Evolutionary conservation across 1,140 invertebrate genomes (phyloP).

Genomic region (Heliconius hewitsoni): DNA sequence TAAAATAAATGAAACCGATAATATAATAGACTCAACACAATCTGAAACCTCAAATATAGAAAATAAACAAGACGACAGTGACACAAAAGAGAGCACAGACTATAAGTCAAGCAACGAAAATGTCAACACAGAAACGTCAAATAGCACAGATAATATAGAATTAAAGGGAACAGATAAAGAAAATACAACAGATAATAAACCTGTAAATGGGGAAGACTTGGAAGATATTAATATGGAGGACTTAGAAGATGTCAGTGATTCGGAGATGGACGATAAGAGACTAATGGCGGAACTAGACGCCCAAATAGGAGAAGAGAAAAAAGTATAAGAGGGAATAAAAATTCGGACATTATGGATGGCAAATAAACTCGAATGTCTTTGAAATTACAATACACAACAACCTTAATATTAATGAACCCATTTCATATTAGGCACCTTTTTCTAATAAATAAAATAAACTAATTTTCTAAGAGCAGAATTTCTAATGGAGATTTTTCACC

Average conservation of each 20-base stretch:
- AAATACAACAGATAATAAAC: neutral
- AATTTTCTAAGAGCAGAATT: no score
- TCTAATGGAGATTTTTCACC: no score
- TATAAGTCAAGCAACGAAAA: conserved; percentile 1
- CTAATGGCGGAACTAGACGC: conserved; percentile 51
- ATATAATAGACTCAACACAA: neutral
- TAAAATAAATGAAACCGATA: neutral
- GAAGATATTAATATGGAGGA: conserved; percentile 40
- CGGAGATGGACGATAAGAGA: conserved; percentile 47
- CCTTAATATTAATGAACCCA: no score
- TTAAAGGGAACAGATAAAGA: conserved; percentile 24
- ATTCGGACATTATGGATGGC: neutral
- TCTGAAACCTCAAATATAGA: neutral
- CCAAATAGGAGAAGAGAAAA: conserved; percentile 44
- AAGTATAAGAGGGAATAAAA: neutral
- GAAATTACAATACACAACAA: no score
- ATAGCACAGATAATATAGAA: conserved; percentile 11
- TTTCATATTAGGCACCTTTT: no score
- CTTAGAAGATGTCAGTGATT: conserved; percentile 46
- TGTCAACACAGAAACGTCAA: conserved; percentile 16
- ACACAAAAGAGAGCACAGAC: conserved; percentile 18
- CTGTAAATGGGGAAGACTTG: neutral
- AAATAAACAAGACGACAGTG: neutral
- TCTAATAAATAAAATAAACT: no score
- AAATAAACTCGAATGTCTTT: no score